These are phyloP conservation scores for Drosophila miranda DNA, from an alignment of 1,140 invertebrate genomes.

Conservation along the genomic window DNA sequence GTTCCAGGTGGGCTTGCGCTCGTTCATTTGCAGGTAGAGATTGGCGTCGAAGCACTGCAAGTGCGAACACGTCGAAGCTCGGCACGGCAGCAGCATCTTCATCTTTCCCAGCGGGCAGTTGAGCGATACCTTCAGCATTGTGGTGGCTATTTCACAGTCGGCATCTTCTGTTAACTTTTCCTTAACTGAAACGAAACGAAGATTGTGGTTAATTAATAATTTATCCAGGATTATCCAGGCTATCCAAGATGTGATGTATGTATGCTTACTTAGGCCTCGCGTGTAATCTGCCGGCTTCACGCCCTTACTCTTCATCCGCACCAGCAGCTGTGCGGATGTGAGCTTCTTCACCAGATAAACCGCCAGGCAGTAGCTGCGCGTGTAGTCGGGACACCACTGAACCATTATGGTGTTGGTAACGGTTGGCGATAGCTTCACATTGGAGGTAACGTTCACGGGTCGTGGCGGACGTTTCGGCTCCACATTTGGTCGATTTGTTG, in stretches of 20 bases:
- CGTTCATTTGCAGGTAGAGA: constrained; percentile 98
- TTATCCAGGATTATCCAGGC: neutral
- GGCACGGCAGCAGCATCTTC: constrained; percentile 95
- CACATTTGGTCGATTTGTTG: constrained; percentile 97
- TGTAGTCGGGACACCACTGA: constrained; percentile 94
- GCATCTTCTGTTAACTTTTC: constrained; percentile 96
- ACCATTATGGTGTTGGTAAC: constrained; percentile 92
- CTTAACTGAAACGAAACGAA: constrained; percentile 87
- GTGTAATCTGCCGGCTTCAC: constrained; percentile 94
- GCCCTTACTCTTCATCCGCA: constrained; percentile 92
- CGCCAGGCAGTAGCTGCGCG: constrained; percentile 91
- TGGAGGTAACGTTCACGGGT: constrained; percentile 96
- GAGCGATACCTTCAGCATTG: constrained; percentile 95
- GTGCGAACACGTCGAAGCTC: constrained; percentile 94
- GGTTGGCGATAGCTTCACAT: constrained; percentile 94
- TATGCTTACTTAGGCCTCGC: constrained; percentile 91
- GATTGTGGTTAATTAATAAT: neutral
- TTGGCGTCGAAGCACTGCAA: constrained; percentile 99
- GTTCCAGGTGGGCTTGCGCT: constrained; percentile 98
- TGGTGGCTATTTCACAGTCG: constrained; percentile 97
- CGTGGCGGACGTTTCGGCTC: constrained; percentile 98
- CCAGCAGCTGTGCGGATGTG: constrained; percentile 91
- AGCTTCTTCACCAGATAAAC: constrained; percentile 94
- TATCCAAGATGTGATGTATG: neutral
- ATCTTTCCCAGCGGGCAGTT: constrained; percentile 97